A percentile compares a stretch with the other conserved stretches of the same genome.
These are phyloP conservation scores for Notarius quadriscutis DNA, from an alignment of 2,113 vertebrate species.

Conservation along the genomic window DNA sequence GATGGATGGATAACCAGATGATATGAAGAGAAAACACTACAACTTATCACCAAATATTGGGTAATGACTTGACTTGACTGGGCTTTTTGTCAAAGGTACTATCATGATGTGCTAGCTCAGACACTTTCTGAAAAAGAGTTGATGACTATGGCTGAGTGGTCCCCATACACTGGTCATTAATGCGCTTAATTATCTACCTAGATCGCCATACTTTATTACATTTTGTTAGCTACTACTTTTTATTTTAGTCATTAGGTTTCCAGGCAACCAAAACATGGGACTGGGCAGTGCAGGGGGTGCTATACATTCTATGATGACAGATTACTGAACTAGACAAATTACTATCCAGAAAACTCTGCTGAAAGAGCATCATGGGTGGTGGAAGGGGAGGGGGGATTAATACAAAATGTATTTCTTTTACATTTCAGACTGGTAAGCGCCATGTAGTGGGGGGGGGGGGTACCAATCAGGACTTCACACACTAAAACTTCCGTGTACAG, in stretches of 20 bases:
- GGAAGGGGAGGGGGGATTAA: neutral
- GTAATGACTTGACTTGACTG: neutral
- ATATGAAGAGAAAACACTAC: neutral
- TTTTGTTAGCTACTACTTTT: neutral
- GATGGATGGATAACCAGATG: neutral
- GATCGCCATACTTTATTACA: neutral
- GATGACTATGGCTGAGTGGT: neutral
- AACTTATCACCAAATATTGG: neutral
- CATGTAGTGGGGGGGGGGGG: neutral
- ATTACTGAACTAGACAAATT: conserved; percentile 16
- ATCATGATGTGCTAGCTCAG: neutral
- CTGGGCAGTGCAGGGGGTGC: neutral
- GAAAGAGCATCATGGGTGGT: neutral
- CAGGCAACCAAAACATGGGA: conserved; percentile 9
- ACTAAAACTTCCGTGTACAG: neutral
- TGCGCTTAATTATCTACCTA: neutral
- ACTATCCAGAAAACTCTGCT: conserved; percentile 7
- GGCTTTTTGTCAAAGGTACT: neutral
- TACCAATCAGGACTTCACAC: conserved; percentile 33
- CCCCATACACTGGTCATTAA: neutral
- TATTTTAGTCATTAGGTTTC: neutral
- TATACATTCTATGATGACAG: neutral
- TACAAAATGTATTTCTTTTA: neutral
- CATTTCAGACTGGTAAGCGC: neutral
- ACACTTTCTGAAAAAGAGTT: neutral